These are phyloP conservation scores for Notospermus geniculatus DNA, from an alignment of 1,140 invertebrate genomes.

Conservation along the genomic window DNA sequence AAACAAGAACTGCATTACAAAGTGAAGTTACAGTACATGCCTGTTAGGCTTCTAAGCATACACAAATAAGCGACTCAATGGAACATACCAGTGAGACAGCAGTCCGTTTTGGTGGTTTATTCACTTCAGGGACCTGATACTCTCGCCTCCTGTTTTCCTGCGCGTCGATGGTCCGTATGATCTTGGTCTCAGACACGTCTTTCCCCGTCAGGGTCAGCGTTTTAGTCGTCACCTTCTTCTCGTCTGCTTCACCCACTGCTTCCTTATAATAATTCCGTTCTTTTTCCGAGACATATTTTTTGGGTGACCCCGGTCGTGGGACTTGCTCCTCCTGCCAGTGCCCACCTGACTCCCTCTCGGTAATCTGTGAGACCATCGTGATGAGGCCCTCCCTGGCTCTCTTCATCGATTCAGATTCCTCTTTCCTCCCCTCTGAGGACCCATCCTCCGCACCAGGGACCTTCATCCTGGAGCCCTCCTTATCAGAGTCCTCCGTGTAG, in stretches of 20 bases:
- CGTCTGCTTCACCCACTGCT: background rate
- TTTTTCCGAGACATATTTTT: background rate
- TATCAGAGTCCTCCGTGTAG: background rate
- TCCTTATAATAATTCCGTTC: conserved; percentile 6
- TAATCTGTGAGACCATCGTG: background rate
- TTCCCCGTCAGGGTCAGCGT: background rate
- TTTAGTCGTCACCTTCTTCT: background rate
- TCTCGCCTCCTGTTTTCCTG: no score
- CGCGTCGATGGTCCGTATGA: background rate
- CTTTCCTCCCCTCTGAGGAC: background rate
- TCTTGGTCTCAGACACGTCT: background rate
- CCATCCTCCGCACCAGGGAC: no score
- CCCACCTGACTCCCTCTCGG: background rate
- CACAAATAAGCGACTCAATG: no score
- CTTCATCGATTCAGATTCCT: background rate
- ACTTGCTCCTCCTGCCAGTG: background rate
- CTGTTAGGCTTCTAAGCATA: no score
- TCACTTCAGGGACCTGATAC: no score
- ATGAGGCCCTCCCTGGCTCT: background rate
- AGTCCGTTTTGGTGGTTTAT: no score
- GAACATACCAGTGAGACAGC: no score
- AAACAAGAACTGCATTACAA: no score
- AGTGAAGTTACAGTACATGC: no score
- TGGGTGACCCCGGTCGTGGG: background rate
- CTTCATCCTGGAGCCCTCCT: background rate